Evolutionary conservation across 2,113 vertebrate genomes (phyloP), one percentile per base, ranked within the genome.

Genomic region (Coregonus clupeaformis): DNA sequence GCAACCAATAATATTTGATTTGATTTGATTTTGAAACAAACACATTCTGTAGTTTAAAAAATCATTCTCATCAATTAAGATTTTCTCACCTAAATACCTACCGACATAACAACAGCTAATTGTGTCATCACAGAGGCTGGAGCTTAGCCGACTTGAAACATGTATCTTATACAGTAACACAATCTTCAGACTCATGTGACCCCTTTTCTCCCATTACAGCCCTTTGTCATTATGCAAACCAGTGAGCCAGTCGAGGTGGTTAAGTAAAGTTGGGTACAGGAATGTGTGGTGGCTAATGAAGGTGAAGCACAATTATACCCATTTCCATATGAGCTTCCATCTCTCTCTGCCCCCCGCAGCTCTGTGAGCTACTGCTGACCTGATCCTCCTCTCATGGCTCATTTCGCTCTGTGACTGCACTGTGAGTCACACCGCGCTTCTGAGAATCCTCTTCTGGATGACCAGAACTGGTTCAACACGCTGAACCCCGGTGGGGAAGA

Each of bases 241-340:
- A 32, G 32, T 5, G 32, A 32, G 32, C 64, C 71, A 75, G 80
- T 76, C 74, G 75, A 76, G 80, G 77, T 78, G 77, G 85, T 86
- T 86, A 83, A 79, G 80, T 84, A 82, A 73, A 78, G 72, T 79
- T 0, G 3, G 82, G 77, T 6, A 32, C 80, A 85, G 83, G 77
- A 79, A 79, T 42, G 71, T 81, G 80, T 73, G 80, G 80, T 52
- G 80, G 75, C 82, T 89, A 92, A 89, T 91, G 85, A 90, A 89
- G 84, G 88, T 90, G 88, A 89, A 85, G 82, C 74, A 81, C 81
- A 85, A 85, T 83, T 88, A 85, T 82, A 87, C 75, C 87, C 55
- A 83, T 86, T 88, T 85, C 88, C 83, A 83, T 82, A 85, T 77
- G 77, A 85, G 71, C 75, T 62, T 79, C 78, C 76, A 32, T 62